phyloP scores from a whole-genome alignment of 2,797 vertebrate genomes.

The Bovichtus diacanthus region DNA sequence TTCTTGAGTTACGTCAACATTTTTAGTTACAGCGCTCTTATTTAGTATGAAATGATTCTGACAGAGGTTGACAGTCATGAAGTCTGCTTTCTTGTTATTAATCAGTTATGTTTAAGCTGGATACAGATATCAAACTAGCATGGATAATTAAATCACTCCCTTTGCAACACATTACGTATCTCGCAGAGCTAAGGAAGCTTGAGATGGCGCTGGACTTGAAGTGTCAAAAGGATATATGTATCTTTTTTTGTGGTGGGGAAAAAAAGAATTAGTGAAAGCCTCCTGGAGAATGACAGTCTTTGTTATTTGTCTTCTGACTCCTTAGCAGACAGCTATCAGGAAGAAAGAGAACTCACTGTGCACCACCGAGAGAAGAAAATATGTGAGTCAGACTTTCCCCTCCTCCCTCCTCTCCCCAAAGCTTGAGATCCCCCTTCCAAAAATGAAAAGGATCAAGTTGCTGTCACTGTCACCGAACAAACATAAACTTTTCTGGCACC shows the following conservation, averaged over 20 bases:
- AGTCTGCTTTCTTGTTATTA: slow-evolving; percentile 53
- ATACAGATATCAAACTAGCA: slow-evolving; percentile 60
- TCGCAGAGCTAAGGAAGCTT: slow-evolving; percentile 53
- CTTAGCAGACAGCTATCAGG: slow-evolving; percentile 89
- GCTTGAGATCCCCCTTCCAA: slow-evolving; percentile 81
- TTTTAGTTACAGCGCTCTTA: slow-evolving; percentile 19
- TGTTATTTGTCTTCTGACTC: slow-evolving; percentile 88
- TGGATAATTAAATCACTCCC: slow-evolving; percentile 63
- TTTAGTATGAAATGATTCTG: slow-evolving; percentile 33
- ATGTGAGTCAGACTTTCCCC: slow-evolving; percentile 83
- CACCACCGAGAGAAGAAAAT: slow-evolving; percentile 79
- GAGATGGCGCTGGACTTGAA: slow-evolving; percentile 68
- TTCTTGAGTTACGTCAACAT: slow-evolving; percentile 19
- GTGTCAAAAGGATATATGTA: slow-evolving; percentile 69
- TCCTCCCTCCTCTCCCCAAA: slow-evolving; percentile 74
- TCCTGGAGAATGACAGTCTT: slow-evolving; percentile 85
- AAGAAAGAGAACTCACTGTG: slow-evolving; percentile 86
- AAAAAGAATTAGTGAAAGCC: slow-evolving; percentile 81
- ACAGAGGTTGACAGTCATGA: slow-evolving; percentile 43
- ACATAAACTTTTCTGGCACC: slow-evolving; percentile 91
- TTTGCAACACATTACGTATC: slow-evolving; percentile 48
- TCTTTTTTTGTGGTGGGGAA: slow-evolving; percentile 48
- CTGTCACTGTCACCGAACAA: slow-evolving; percentile 90
- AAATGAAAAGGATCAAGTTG: slow-evolving; percentile 91
- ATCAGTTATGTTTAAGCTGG: slow-evolving; percentile 52